Evolutionary conservation across 2,113 vertebrate species (phyloP).

Genomic region (Syngnathoides biaculeatus): DNA sequence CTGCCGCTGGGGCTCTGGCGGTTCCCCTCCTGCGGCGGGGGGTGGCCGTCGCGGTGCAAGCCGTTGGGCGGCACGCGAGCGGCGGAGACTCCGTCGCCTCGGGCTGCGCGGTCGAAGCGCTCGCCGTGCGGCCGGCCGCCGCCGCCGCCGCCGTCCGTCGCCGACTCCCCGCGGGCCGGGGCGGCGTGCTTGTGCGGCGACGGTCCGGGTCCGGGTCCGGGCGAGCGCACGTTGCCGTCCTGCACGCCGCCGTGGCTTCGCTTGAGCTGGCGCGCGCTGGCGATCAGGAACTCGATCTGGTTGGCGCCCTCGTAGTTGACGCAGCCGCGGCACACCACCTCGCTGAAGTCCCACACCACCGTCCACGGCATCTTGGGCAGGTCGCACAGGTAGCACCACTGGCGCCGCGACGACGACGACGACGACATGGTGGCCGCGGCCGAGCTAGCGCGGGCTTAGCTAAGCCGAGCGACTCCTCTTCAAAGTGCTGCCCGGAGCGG

Average conservation of each 20-base stretch:
- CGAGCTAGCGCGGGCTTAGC: slow-evolving; percentile 33
- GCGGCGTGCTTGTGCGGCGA: slow-evolving; percentile 75
- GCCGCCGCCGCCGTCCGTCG: too few relatives aligned
- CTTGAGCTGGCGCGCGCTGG: slow-evolving; percentile 83
- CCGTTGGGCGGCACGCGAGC: slow-evolving; percentile 76
- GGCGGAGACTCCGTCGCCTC: slow-evolving; percentile 64
- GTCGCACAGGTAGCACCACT: slow-evolving; percentile 91
- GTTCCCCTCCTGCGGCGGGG: slow-evolving; percentile 68
- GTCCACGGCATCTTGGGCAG: slow-evolving; percentile 91
- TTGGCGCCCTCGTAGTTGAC: slow-evolving; percentile 91
- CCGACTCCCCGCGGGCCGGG: slow-evolving; percentile 60
- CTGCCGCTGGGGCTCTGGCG: slow-evolving; percentile 79
- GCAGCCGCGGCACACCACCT: slow-evolving; percentile 86
- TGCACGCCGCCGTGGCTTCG: slow-evolving; percentile 81
- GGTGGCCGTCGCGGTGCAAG: slow-evolving; percentile 73
- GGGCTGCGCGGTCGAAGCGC: slow-evolving; percentile 64
- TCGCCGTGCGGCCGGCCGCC: slow-evolving; percentile 63
- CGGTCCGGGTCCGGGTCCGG: slow-evolving; percentile 84
- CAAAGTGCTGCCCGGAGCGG: slow-evolving; percentile 30
- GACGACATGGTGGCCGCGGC: slow-evolving; percentile 73
- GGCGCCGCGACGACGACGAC: slow-evolving; percentile 82
- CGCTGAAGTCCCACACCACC: slow-evolving; percentile 90
- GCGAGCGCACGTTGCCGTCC: slow-evolving; percentile 82
- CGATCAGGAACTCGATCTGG: slow-evolving; percentile 85
- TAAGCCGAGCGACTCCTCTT: slow-evolving; percentile 46